Evolutionary conservation across 2,113 vertebrate species (phyloP), one percentile per base, ranked within the genome.

Genomic region (Lophius piscatorius): DNA sequence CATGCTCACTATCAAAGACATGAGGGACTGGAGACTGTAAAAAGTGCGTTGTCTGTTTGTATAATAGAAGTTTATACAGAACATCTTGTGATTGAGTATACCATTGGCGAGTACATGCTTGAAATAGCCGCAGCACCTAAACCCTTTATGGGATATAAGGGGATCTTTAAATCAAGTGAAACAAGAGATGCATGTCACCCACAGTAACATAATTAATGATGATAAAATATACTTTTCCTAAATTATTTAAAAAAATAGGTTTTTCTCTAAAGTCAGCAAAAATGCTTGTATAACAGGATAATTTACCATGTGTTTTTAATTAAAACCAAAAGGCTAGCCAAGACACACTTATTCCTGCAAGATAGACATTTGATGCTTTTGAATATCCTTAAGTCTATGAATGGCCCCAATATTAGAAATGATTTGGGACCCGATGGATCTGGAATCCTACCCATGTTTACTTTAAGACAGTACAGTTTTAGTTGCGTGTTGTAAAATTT

Each of bases 1-100:
- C 57, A 73, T 70, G 58, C 61, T 63, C 46, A n/a, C n/a, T n/a
- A n/a, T n/a, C n/a, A n/a, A 23, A 41, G 49, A 57, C 44, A 42
- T 3, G 17, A 31, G 7, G 10, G 20, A 54, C 23, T 41, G 36
- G 14, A 34, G 47, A 51, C 44, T 51, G 7, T 17, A 14, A 20
- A 49, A 35, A 78, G 63, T 71, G 58, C 1, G 21, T 31, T 63
- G 51, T 55, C 14, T 10, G 11, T 75, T 47, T 49, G 8, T 80
- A 24, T 72, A 50, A 34, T 48, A 59, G 29, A 74, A 57, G 61
- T 56, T 26, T 62, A 54, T 55, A 57, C 50, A 29, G 44, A 6
- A 28, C 26, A 28, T 28, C 26, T 28, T 28, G 26, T 28, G 26
- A 28, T 28, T 28, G 9, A 28, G 26, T 28, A 9, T 28, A 28